A percentile compares a stretch with the other conserved stretches of the same genome.
phyloP scores from a whole-genome alignment of 2,113 vertebrate species.

The Paratilapia polleni region DNA sequence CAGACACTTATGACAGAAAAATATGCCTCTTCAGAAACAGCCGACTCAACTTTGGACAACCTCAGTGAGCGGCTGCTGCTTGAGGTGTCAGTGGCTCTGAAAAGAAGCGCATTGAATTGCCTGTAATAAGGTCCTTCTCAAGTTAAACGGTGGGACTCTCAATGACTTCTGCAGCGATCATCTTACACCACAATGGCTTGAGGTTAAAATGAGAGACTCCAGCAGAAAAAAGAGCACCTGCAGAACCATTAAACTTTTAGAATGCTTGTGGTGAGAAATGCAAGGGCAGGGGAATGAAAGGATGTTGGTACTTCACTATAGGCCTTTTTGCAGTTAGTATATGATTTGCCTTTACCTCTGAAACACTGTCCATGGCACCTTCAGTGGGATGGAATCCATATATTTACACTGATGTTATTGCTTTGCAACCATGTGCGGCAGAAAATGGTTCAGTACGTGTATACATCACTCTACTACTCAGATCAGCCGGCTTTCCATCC shows the following conservation, averaged over 20 bases:
- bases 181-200: slow-evolving; percentile 21
- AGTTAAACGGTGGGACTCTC: slow-evolving; percentile 3
- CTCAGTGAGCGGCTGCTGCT: neutral
- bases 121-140: slow-evolving; percentile 32
- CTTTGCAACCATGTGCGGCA: neutral
- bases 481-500: neutral
- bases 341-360: neutral
- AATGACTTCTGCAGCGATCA: slow-evolving; percentile 7
- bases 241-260: slow-evolving; percentile 37
- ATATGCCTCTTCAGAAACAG: slow-evolving; percentile 17
- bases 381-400: neutral
- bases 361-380: neutral
- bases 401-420: slow-evolving; percentile 5
- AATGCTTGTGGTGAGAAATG: slow-evolving; percentile 28
- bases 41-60: neutral
- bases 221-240: slow-evolving; percentile 24
- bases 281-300: slow-evolving; percentile 21
- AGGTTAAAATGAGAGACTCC: slow-evolving; percentile 29
- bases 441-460: neutral
- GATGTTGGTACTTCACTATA: neutral
- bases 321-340: neutral
- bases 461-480: neutral
- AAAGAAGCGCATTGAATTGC: slow-evolving; percentile 16
- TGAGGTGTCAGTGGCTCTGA: neutral
- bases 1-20: slow-evolving; percentile 23